phyloP scores from a whole-genome alignment of 2,113 vertebrate species.

The Prionailurus viverrinus region DNA sequence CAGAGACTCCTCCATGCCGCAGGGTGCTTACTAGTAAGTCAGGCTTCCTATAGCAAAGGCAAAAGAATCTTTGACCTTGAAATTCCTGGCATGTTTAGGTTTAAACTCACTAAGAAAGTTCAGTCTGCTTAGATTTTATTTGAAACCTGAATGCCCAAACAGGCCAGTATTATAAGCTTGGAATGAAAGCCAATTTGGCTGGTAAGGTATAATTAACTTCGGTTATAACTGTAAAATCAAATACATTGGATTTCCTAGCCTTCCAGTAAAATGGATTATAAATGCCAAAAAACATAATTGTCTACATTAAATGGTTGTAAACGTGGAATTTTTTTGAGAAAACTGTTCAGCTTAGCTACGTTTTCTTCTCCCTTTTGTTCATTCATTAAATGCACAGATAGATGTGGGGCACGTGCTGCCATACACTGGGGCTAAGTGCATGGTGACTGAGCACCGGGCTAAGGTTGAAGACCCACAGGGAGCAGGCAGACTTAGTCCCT shows the following conservation, averaged over 20 bases:
- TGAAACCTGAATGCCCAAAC: not conserved
- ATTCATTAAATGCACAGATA: not conserved
- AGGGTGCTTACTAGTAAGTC: not conserved
- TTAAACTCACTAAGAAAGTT: slow-evolving; percentile 35
- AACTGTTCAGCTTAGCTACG: not conserved
- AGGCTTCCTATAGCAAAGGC: not conserved
- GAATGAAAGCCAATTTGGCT: slow-evolving; percentile 14
- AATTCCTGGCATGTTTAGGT: not conserved
- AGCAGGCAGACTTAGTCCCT: no score
- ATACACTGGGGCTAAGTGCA: not conserved
- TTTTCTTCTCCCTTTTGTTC: not conserved
- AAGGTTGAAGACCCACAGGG: not conserved
- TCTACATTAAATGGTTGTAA: not conserved
- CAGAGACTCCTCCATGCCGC: not conserved
- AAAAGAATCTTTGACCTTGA: not conserved
- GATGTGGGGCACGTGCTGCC: not conserved
- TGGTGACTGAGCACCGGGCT: not conserved
- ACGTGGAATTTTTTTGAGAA: slow-evolving; percentile 5
- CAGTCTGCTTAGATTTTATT: slow-evolving; percentile 11
- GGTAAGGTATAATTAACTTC: not conserved
- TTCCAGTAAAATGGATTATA: slow-evolving; percentile 25
- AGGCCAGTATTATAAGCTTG: not conserved
- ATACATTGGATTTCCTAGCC: not conserved
- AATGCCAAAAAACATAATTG: not conserved
- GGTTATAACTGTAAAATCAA: not conserved